These are phyloP conservation scores for Pocillopora verrucosa DNA, from an alignment of 64 coral and sea anemone species.

Conservation along the genomic window DNA sequence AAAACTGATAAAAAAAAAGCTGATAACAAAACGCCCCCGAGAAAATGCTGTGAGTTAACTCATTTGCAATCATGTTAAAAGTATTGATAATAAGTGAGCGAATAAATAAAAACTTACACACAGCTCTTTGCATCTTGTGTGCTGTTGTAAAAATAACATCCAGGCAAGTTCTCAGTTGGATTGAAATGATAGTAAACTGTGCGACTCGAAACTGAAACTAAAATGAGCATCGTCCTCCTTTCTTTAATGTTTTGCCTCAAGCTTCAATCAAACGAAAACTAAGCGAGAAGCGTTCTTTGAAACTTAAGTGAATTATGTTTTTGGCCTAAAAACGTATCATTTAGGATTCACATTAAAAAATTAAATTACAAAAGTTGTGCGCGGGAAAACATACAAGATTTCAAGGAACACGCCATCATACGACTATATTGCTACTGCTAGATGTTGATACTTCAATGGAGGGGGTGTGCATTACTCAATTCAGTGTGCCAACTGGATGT, in stretches of 20 bases:
- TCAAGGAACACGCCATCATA: neutral
- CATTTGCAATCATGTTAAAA: neutral
- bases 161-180: too few species aligned
- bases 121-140: too few species aligned
- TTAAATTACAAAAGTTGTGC: neutral
- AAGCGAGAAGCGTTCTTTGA: neutral
- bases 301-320: neutral
- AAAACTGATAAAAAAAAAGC: slow-evolving; percentile 3
- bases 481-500: too few species aligned
- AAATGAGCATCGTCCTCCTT: neutral
- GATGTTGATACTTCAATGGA: neutral
- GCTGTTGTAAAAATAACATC: too few species aligned
- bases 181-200: too few species aligned
- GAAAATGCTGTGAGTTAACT: neutral
- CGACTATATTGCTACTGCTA: neutral
- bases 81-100: neutral
- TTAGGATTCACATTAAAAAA: neutral
- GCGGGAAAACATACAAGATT: neutral
- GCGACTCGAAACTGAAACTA: too few species aligned
- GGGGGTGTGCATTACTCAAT: too few species aligned
- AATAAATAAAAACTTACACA: too few species aligned
- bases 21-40: neutral
- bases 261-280: neutral
- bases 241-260: neutral
- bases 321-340: neutral